These are phyloP conservation scores for Micrastur ruficollis DNA, from an alignment of 2,797 vertebrate genomes.

Conservation along the genomic window DNA sequence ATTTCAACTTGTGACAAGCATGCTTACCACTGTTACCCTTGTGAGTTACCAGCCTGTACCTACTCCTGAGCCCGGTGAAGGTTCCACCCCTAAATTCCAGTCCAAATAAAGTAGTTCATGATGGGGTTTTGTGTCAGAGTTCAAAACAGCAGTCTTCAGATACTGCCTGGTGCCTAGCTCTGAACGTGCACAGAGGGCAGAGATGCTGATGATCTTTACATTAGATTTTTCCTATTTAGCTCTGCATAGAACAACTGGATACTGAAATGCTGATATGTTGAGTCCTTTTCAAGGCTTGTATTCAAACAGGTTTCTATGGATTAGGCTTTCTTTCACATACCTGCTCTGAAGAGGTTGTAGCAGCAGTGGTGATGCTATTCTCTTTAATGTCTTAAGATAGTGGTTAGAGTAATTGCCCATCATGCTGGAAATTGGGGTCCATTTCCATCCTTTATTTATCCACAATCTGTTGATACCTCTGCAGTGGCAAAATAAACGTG, in stretches of 20 bases:
- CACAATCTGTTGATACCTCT: neutral
- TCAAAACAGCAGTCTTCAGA: neutral
- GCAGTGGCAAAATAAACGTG: neutral
- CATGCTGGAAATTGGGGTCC: neutral
- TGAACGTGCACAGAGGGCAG: neutral
- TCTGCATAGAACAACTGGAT: neutral
- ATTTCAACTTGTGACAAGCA: neutral
- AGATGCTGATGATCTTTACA: neutral
- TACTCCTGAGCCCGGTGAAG: neutral
- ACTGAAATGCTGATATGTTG: neutral
- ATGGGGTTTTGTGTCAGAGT: neutral
- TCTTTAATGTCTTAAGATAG: neutral
- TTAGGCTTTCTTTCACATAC: neutral
- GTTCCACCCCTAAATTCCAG: neutral
- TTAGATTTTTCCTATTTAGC: neutral
- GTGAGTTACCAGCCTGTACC: neutral
- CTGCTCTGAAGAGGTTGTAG: neutral
- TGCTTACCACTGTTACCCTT: rapidly evolving
- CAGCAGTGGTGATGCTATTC: neutral
- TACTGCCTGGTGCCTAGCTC: neutral
- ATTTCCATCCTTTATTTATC: neutral
- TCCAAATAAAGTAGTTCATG: neutral
- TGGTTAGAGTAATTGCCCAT: neutral
- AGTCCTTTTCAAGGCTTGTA: neutral
- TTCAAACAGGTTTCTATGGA: neutral